Percentiles rank a stretch among this genome's conserved stretches.
phyloP scores from a whole-genome alignment of 2,888 invertebrate genomes.

The Himalopsyche anomala region DNA sequence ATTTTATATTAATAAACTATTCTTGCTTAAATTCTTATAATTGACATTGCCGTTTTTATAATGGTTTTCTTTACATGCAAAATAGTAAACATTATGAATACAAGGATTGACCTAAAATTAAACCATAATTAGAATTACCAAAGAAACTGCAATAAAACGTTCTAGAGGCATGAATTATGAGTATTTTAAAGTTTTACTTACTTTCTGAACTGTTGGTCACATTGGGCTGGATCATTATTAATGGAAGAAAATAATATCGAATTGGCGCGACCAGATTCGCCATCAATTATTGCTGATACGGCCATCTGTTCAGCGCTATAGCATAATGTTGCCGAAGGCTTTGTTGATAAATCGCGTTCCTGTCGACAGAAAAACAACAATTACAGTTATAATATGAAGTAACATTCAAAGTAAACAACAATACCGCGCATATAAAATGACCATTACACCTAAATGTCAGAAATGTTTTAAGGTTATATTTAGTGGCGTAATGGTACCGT shows the following conservation, averaged over 20 bases:
- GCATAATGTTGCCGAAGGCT: constrained; percentile 76
- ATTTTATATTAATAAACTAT: too few relatives aligned
- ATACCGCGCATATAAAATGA: constrained; percentile 24
- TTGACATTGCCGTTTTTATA: not conserved
- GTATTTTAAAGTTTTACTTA: constrained; percentile 68
- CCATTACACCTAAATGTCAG: constrained; percentile 52
- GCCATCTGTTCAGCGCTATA: constrained; percentile 83
- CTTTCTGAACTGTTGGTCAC: constrained; percentile 86
- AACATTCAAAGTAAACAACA: constrained; percentile 54
- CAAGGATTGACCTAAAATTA: not conserved
- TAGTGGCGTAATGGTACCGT: constrained; percentile 72
- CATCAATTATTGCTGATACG: constrained; percentile 82
- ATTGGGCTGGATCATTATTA: constrained; percentile 84
- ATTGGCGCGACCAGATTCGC: constrained; percentile 84
- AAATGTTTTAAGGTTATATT: constrained; percentile 58
- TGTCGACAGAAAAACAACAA: constrained; percentile 68
- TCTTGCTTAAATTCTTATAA: too few relatives aligned
- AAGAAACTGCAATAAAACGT: not conserved
- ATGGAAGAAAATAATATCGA: constrained; percentile 87
- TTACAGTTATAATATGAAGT: constrained; percentile 50
- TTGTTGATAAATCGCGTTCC: constrained; percentile 80
- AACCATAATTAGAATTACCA: not conserved
- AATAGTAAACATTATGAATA: not conserved
- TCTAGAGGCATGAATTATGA: too few relatives aligned
- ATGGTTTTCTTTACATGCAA: not conserved